A percentile compares a stretch with the other conserved stretches of the same genome.
Conservation (phyloP, 1,140 invertebrate species). For the Drosophila takahashii region DNA sequence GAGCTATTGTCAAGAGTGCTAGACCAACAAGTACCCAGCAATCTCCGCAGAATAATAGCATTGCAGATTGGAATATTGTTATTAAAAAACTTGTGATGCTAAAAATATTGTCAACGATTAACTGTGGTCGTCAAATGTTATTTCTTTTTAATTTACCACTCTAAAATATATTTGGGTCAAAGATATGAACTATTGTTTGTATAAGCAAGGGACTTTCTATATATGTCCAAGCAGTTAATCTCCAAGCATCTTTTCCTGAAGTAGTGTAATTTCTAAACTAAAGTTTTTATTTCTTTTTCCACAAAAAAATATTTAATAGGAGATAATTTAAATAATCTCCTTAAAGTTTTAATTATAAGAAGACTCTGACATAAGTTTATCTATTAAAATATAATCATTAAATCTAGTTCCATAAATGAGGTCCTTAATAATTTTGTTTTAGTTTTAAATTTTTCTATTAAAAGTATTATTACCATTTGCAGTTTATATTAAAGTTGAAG, state of each 20-base stretch:
- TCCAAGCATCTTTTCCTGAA: background rate
- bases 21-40: conserved; percentile 24
- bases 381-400: too few relatives aligned
- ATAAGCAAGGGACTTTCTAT: too few relatives aligned
- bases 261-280: background rate
- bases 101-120: too few relatives aligned
- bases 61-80: background rate
- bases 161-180: background rate
- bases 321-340: background rate
- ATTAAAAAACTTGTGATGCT: background rate
- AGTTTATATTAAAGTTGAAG: too few relatives aligned
- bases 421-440: too few relatives aligned
- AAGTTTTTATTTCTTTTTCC: background rate
- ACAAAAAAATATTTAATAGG: background rate
- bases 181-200: background rate
- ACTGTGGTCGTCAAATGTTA: background rate
- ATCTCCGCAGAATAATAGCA: background rate
- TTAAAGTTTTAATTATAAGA: background rate
- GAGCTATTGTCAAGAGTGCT: conserved; percentile 18
- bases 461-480: too few relatives aligned
- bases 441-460: too few relatives aligned
- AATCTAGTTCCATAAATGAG: too few relatives aligned
- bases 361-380: too few relatives aligned
- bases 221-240: too few relatives aligned
- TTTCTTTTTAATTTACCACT: background rate